Evolutionary conservation across 2,797 vertebrate genomes (phyloP), one percentile per base, ranked within the genome.

Genomic region (Phoeniculus purpureus): DNA sequence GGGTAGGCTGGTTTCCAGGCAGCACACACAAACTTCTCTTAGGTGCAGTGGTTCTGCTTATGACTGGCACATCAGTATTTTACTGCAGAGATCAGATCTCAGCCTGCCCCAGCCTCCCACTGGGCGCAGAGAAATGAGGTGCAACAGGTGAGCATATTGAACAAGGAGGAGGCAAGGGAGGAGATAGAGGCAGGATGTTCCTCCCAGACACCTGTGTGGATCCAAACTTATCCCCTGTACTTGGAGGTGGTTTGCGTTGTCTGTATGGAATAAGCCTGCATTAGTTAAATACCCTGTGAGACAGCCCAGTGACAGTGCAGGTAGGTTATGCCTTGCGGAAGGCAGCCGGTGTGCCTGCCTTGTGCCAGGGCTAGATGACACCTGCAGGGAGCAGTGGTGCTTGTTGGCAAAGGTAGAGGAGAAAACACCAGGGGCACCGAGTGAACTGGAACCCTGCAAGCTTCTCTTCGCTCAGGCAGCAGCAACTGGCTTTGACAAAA

Each of bases 11-110:
- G 59, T 90, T 93, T 94, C 87, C 72, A 80, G 72, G 81, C 79
- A 93, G 92, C 65, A 26, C 72, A 71, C 56, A 55, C 62, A 90
- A 40, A 88, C 60, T 37, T 82, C 37, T 61, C 68, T 45, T 68
- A 70, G 67, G 40, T 89, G 76, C 65, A 48, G 48, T 45, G 48
- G 37, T 86, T 94, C 89, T 92, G 84, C 78, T 87, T 85, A 31
- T 25, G 73, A 67, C 68, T 90, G 90, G 75, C 54, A 77, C 61
- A 18, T 48, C 0, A 0, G 1, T 71, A 43, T 92, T 89, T 91
- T 90, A 65, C 85, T 20, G 4, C 81, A 31, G 55, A 61, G 81
- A 94, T 90, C 90, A 92, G 88, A 90, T 89, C 92, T 55, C 15
- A 7, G n/a, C 74, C 43, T 40, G 22, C 48, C 50, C 65, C 64